A percentile compares a stretch with the other conserved stretches of the same genome.
Evolutionary conservation across 2,888 invertebrate species (phyloP).

Genomic region (Melanostoma mellinum): DNA sequence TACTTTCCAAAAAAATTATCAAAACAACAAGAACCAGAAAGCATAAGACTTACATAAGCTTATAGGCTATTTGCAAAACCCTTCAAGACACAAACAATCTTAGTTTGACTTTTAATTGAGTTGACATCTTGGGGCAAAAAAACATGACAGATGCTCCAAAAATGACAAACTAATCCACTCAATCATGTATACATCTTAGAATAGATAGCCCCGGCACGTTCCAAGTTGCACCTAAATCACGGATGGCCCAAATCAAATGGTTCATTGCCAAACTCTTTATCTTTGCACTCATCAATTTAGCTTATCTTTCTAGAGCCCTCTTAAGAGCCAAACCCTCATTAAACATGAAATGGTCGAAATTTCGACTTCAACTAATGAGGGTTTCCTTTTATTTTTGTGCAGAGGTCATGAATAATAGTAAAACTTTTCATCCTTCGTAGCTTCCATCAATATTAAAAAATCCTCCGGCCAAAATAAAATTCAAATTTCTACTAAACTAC

Average conservation of each 20-base stretch:
- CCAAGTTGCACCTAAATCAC: slow-evolving; percentile 32
- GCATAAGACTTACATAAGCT: no score
- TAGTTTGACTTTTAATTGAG: no score
- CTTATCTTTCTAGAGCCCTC: slow-evolving; percentile 44
- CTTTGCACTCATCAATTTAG: slow-evolving; percentile 62
- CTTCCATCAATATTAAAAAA: slow-evolving; percentile 67
- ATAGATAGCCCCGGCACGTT: no score
- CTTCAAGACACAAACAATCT: no score
- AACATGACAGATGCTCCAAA: no score
- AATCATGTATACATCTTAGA: no score
- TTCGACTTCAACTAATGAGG: slow-evolving; percentile 56
- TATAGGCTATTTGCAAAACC: no score
- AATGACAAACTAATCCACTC: no score
- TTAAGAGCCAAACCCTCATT: background rate
- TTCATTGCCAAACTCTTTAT: slow-evolving; percentile 45
- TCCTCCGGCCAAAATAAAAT: slow-evolving; percentile 57
- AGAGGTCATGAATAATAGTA: slow-evolving; percentile 63
- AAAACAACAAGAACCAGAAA: no score
- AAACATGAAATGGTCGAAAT: slow-evolving; percentile 13
- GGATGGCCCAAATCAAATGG: slow-evolving; percentile 41
- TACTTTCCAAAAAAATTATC: no score
- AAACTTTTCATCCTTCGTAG: slow-evolving; percentile 67
- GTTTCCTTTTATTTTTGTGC: slow-evolving; percentile 15
- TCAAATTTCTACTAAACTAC: slow-evolving; percentile 47
- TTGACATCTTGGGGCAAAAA: no score